A percentile compares a stretch with the other conserved stretches of the same genome.
Conservation (phyloP, 2,888 invertebrate genomes). For the Apeira syringaria region DNA sequence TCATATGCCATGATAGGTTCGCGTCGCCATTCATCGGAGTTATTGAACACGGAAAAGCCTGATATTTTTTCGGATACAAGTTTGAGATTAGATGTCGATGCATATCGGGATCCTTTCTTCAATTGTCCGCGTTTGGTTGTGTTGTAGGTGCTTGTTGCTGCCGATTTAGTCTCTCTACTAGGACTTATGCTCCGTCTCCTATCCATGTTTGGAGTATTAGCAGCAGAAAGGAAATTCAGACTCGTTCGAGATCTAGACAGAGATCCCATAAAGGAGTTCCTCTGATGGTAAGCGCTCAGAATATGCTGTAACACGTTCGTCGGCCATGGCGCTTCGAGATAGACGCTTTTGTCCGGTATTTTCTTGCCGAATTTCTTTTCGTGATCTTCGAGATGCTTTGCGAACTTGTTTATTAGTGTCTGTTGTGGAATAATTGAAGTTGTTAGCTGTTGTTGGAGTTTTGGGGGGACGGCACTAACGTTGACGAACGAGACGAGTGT, state of each 20-base stretch:
- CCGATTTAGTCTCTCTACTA: slow-evolving; percentile 49
- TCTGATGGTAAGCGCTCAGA: slow-evolving; percentile 61
- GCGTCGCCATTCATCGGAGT: slow-evolving; percentile 49
- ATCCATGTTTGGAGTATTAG: slow-evolving; percentile 60
- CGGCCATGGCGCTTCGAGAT: slow-evolving; percentile 70
- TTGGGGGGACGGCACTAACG: slow-evolving; percentile 8
- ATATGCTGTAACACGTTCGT: slow-evolving; percentile 72
- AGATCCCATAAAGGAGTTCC: slow-evolving; percentile 78
- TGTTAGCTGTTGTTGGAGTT: slow-evolving; percentile 5
- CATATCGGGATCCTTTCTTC: slow-evolving; percentile 57
- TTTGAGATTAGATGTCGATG: slow-evolving; percentile 69
- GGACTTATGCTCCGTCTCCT: slow-evolving; percentile 66
- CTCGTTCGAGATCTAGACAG: slow-evolving; percentile 83
- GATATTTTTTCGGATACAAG: slow-evolving; percentile 72
- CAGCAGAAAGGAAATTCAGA: slow-evolving; percentile 63
- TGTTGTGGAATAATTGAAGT: slow-evolving; percentile 47
- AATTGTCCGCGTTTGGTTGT: slow-evolving; percentile 59
- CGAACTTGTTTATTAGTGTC: slow-evolving; percentile 61
- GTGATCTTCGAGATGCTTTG: slow-evolving; percentile 70
- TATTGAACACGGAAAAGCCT: slow-evolving; percentile 68
- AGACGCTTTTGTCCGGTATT: slow-evolving; percentile 56
- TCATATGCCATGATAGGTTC: slow-evolving; percentile 75
- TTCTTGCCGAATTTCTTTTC: slow-evolving; percentile 70
- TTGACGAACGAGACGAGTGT: slow-evolving; percentile 5
- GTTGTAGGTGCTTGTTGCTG: slow-evolving; percentile 48